These are phyloP conservation scores for Bradypodion pumilum DNA, from an alignment of 2,797 vertebrate species.

Conservation along the genomic window DNA sequence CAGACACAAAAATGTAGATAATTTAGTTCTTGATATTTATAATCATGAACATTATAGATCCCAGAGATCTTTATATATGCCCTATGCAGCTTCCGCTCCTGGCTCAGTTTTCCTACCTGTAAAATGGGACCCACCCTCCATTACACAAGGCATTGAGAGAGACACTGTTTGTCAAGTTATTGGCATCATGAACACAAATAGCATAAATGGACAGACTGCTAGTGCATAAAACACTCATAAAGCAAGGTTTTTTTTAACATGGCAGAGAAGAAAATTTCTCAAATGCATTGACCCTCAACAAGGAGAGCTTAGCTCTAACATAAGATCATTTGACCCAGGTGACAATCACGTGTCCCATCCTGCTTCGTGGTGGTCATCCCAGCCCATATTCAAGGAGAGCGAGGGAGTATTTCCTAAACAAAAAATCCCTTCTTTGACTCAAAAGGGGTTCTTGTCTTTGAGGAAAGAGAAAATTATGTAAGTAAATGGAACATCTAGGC, in stretches of 20 bases:
- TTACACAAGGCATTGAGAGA: not conserved
- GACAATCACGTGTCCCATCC: constrained; percentile 46
- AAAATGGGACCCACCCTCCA: not conserved
- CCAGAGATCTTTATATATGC: not conserved
- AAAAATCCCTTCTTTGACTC: constrained; percentile 64
- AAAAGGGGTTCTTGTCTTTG: constrained; percentile 49
- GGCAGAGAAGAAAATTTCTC: not conserved
- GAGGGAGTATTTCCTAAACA: constrained; percentile 33
- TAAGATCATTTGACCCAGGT: constrained; percentile 53
- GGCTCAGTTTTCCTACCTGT: not conserved
- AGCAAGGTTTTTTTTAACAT: not conserved
- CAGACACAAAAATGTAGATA: not conserved
- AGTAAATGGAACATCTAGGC: not conserved
- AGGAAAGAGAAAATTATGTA: constrained; percentile 44
- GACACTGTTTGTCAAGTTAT: not conserved
- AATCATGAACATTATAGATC: not conserved
- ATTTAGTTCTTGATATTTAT: not conserved
- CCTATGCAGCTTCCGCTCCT: not conserved
- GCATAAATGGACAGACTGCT: not conserved
- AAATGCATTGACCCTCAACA: constrained; percentile 40
- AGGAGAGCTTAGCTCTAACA: constrained; percentile 30
- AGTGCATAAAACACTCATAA: not conserved
- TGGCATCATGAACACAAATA: not conserved
- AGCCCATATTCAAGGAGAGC: constrained; percentile 36
- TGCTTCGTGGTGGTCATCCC: constrained; percentile 50